Conservation (phyloP, 2,113 vertebrate species). For the Nycticebus coucang region DNA sequence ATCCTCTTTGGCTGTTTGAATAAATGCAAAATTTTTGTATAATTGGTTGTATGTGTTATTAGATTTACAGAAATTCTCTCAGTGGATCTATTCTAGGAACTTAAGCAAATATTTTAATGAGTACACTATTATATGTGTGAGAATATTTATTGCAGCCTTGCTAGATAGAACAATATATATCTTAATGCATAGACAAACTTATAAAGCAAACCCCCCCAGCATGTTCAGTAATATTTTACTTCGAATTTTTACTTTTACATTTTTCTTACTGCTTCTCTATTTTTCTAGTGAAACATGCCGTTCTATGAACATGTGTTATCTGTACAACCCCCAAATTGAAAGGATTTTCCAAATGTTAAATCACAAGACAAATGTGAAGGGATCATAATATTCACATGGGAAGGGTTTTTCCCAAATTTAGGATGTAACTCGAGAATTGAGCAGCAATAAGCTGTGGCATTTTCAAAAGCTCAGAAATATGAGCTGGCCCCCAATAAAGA, state of each 20-base stretch:
- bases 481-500: slow-evolving; percentile 68
- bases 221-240: neutral
- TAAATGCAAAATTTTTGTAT: neutral
- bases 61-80: neutral
- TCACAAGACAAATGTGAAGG: slow-evolving; percentile 44
- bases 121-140: neutral
- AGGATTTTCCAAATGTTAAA: slow-evolving; percentile 48
- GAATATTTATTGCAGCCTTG: neutral
- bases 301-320: neutral
- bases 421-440: slow-evolving; percentile 50
- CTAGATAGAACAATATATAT: slow-evolving; percentile 4
- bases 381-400: neutral
- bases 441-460: slow-evolving; percentile 66
- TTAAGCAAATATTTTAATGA: neutral
- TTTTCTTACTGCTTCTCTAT: neutral
- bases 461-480: slow-evolving; percentile 72
- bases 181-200: neutral
- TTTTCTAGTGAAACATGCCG: neutral
- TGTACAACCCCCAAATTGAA: neutral
- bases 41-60: neutral
- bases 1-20: neutral
- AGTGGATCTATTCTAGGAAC: neutral
- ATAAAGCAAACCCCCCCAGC: neutral
- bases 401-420: slow-evolving; percentile 58
- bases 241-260: neutral